A percentile compares a stretch with the other conserved stretches of the same genome.
Conservation (phyloP, 2,113 vertebrate genomes). For the Ahaetulla prasina region DNA sequence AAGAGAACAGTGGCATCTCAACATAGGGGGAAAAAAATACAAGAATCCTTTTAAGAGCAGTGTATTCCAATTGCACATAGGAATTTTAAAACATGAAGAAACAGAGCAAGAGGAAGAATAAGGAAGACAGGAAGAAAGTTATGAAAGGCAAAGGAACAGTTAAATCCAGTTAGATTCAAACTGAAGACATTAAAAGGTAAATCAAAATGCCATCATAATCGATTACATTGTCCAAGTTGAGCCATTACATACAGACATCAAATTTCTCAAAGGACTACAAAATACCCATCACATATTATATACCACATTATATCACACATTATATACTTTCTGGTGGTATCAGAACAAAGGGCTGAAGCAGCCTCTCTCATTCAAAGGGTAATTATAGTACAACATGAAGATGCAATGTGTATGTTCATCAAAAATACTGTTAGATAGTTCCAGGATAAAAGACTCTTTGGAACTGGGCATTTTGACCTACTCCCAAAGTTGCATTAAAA, state of each 20-base stretch:
- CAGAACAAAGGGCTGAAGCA: not conserved
- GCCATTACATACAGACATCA: not conserved
- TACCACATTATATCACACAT: not conserved
- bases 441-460: not conserved
- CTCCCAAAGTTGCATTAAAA: not conserved
- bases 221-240: conserved; percentile 3
- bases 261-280: not conserved
- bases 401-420: not conserved
- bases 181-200: not conserved
- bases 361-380: not conserved
- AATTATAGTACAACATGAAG: not conserved
- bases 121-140: not conserved
- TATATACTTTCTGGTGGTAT: not conserved
- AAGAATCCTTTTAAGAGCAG: not conserved
- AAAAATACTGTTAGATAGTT: not conserved
- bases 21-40: not conserved
- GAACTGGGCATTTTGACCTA: not conserved
- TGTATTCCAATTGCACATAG: not conserved
- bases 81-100: not conserved
- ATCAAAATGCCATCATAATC: conserved; percentile 2
- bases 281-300: not conserved
- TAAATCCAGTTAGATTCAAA: conserved; percentile 4
- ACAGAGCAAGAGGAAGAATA: not conserved
- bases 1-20: not conserved
- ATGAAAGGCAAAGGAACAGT: not conserved